Percentiles rank a stretch among this genome's conserved stretches.
Evolutionary conservation across 1,140 invertebrate species (phyloP).

Genomic region (Oncopodura yosiiana): DNA sequence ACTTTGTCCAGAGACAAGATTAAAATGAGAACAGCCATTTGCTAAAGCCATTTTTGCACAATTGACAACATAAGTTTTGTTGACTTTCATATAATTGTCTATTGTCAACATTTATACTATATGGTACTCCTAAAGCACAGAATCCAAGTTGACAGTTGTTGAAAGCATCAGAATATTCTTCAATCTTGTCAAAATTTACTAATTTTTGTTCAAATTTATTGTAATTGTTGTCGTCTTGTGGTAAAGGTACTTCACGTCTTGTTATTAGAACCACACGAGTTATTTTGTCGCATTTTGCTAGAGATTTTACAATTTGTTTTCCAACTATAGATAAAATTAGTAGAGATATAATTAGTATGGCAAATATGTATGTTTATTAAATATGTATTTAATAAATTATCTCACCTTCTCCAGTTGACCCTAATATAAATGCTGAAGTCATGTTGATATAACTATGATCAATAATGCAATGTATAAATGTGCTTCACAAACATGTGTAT

Average conservation of each 20-base stretch:
- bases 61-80: constrained; percentile 47
- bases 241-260: constrained; percentile 39
- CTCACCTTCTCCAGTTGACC: no score
- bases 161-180: constrained; percentile 37
- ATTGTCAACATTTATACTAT: no score
- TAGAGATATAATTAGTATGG: no score
- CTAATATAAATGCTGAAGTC: no score
- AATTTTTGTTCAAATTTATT: constrained; percentile 38
- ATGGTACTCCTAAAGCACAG: constrained; percentile 39
- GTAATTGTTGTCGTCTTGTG: constrained; percentile 26
- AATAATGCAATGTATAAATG: no score
- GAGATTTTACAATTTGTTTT: constrained; percentile 41
- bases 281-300: constrained; percentile 40
- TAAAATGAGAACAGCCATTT: constrained; percentile 44
- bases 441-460: no score
- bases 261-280: constrained; percentile 42
- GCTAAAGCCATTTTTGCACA: constrained; percentile 44
- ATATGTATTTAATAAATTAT: no score
- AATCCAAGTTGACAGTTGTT: constrained; percentile 43
- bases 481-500: no score
- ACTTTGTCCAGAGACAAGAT: constrained; percentile 41
- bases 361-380: no score
- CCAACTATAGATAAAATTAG: no score
- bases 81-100: constrained; percentile 37
- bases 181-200: constrained; percentile 49